Base-by-base conservation (phyloP, 2,113 vertebrate genomes). In the Tylochromis polylepis region DNA sequence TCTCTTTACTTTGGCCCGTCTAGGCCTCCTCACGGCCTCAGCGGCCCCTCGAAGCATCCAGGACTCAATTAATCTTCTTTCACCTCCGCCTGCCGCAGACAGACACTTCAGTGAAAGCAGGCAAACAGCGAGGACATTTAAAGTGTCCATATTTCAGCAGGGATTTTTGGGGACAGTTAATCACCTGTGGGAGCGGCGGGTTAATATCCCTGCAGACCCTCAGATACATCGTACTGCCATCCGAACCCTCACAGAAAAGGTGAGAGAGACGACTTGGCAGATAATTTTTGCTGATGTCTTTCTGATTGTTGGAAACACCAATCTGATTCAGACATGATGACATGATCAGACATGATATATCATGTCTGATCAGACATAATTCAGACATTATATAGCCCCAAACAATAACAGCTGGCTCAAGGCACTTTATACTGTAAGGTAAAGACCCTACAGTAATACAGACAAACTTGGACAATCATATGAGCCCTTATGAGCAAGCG, bases 61-160 rank as follows among this genome's bases (percentile, higher is more conserved):
- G 85, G 86, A 93, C 95, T 97, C 97, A 93, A 97, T 97, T 97
- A 96, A 97, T 97, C 97, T 97, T 95, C 70, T 72, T n/a, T 56
- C 90, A 89, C 88, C 87, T 59, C 6, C 2, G 85, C 87, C 88
- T 91, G 88, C 92, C 94, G 24, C 77, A 94, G 96, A 95, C 93
- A 78, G 93, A 93, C 95, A 95, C 86, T 83, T 87, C 93, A 87
- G 93, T 93, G 92, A 95, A 93, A 94, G 95, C 94, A 93, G 95
- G 96, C 92, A 97, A 97, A 97, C 93, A 96, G 88, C 56, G 85
- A 90, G 93, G 94, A 95, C 53, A 1, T 96, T 97, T 96, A 94
- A 95, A 95, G 92, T 96, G 95, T 96, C 96, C 89, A 93, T 96
- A 93, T 96, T 95, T 96, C 94, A 92, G 92, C 83, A 43, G 86